Evolutionary conservation across 2,888 invertebrate genomes (phyloP).

Genomic region (Drosophila subquinaria): DNA sequence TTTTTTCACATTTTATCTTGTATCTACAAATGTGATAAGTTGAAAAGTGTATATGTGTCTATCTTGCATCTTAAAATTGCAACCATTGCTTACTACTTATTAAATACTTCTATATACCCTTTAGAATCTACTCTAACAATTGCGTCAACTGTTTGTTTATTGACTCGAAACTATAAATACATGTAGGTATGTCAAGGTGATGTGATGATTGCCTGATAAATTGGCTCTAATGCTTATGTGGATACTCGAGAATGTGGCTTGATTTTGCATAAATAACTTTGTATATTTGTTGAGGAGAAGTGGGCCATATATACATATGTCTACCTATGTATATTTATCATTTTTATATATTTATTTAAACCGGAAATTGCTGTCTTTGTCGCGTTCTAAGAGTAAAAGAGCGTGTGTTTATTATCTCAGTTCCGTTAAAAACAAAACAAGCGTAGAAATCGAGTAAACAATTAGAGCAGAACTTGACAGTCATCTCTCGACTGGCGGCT

Average conservation of each 20-base stretch:
- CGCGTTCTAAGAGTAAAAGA: constrained; percentile 64
- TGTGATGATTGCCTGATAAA: constrained; percentile 58
- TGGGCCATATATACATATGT: constrained; percentile 38
- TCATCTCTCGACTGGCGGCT: constrained; percentile 38
- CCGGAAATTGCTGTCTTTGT: constrained; percentile 66
- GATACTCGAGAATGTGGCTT: constrained; percentile 26
- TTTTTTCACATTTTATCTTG: constrained; percentile 2
- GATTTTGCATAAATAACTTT: constrained; percentile 54
- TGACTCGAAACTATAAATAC: constrained; percentile 52
- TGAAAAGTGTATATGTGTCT: not conserved
- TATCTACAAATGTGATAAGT: constrained; percentile 8
- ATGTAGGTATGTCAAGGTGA: constrained; percentile 82
- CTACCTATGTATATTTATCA: constrained; percentile 19
- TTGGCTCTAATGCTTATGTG: constrained; percentile 55
- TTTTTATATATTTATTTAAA: constrained; percentile 55
- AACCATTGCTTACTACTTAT: not conserved
- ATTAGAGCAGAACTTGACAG: constrained; percentile 65
- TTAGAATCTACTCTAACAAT: constrained; percentile 39
- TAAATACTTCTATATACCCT: constrained; percentile 15
- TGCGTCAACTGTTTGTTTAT: constrained; percentile 62
- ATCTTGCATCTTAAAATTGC: not conserved
- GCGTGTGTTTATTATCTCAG: constrained; percentile 67
- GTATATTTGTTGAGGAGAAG: constrained; percentile 32
- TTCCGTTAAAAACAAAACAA: constrained; percentile 69
- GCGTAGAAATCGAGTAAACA: constrained; percentile 73